These are phyloP conservation scores for Geococcyx californianus DNA, from an alignment of 2,113 vertebrate genomes.

Conservation along the genomic window DNA sequence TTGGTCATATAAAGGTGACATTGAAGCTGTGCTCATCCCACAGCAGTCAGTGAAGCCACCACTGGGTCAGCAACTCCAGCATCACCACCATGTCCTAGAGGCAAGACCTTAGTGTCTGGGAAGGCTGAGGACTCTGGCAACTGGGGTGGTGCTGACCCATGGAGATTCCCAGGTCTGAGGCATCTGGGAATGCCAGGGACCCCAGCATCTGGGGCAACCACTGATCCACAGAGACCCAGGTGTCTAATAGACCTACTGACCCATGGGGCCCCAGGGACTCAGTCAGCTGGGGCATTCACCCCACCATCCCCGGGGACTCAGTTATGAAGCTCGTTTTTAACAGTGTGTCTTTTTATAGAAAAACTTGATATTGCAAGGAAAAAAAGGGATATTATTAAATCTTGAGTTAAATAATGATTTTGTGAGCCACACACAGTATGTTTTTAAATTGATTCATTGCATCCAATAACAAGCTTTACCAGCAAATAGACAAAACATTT, in stretches of 20 bases:
- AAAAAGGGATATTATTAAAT: not conserved
- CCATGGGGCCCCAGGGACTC: not conserved
- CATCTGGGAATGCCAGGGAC: not conserved
- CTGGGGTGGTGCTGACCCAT: not conserved
- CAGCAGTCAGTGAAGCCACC: not conserved
- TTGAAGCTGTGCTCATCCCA: not conserved
- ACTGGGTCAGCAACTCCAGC: not conserved
- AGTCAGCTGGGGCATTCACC: not conserved
- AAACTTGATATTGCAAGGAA: not conserved
- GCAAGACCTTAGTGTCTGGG: not conserved
- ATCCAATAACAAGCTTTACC: not conserved
- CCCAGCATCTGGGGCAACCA: no score
- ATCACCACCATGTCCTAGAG: not conserved
- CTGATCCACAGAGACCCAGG: not conserved
- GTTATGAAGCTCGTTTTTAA: not conserved
- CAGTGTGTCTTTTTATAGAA: not conserved
- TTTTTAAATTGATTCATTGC: not conserved
- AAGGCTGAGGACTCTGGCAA: not conserved
- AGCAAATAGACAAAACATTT: not conserved
- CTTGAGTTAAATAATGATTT: not conserved
- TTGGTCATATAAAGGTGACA: accelerated
- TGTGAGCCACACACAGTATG: not conserved
- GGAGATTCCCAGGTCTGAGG: not conserved
- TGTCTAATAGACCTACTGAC: not conserved
- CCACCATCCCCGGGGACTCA: not conserved